Evolutionary conservation across 2,888 invertebrate species (phyloP), one percentile per base, ranked within the genome.

Genomic region (Leucoptera coffeella): DNA sequence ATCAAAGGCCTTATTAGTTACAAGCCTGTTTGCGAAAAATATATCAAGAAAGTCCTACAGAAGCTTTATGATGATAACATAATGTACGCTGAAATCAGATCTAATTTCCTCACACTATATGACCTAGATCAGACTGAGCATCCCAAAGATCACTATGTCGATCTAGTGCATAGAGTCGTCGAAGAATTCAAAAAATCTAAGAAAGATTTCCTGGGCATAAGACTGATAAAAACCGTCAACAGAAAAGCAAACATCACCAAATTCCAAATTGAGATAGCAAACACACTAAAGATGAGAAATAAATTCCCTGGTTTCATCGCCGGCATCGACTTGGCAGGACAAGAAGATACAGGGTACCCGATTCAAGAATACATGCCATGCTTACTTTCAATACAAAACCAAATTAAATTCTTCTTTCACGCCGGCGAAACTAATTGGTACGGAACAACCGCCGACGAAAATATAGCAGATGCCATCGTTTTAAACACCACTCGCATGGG

Each of bases 291-390:
- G 25, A 30, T 78, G 1, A 69, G 76, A 43, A 42, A 38, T 1
- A 47, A 58, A 22, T 74, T 76, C 44, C 85, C 87, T 0, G 64
- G 78, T 11, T 77, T 82, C 36, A 60, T 87, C 22, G 82, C 78
- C 4, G 89, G 88, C 3, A 85, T 87, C 37, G 89, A 89, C 59
- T 67, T 90, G 28, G 85, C 88, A 0, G 87, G 87, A 0, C 84
- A 85, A 40, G 89, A 89, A 47, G 87, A 89, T 40, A 47, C 69
- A 31, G 86, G 86, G 0, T 56, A 62, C 12, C 77, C 83, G 0
- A 50, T 88, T 0, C 41, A 55, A 7, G 69, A 78, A 11, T 84
- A 78, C 34, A 48, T 77, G 1, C 64, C 79, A 0, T 47, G 73
- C 27, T 42, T 87, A 13, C 40, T 64, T 9, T 46, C 58, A 17